Evolutionary conservation across 2,888 invertebrate genomes (phyloP), one percentile per base, ranked within the genome.

Genomic region (Drosophila putrida): DNA sequence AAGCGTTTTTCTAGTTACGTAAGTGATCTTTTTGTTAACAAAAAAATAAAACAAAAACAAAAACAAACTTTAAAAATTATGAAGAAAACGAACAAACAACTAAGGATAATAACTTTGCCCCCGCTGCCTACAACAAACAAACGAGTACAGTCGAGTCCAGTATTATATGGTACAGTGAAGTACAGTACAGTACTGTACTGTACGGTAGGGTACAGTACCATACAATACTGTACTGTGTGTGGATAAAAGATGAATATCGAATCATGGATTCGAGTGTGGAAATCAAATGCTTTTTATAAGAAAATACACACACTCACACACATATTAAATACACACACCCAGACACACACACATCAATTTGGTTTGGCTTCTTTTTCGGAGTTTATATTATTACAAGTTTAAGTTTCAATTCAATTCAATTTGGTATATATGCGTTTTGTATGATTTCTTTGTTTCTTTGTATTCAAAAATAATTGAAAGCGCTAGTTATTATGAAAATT

Each of bases 1-100:
- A 80, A 83, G 66, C 81, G 84, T 76, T 83, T 82, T 81, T 67
- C 66, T 67, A 80, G 82, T 70, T 49, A 85, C 58, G 68, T 70
- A 75, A 78, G 80, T 63, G 49, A 58, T 49, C 36, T 64, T 76
- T 76, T 78, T 72, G 71, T 78, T 77, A 59, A 60, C 39, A 50
- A 61, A 49, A 44, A n/a, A 55, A n/a, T n/a, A 44, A 43, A 66
- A 28, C 54, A 31, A 13, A 39, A 53, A 57, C 6, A 39, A 44
- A 54, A 47, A 35, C 20, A 20, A 20, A 20, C 20, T 20, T 20
- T 20, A 31, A 6, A 0, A 28, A 31, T 6, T 6, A 6, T 31
- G 31, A 31, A 31, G 31, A 33, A 39, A 53, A 27, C 25, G 25
- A 50, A 47, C 25, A 35, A 44, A 47, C 13, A 44, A 47, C 13